A percentile compares a stretch with the other conserved stretches of the same genome.
Conservation (phyloP, 2,113 vertebrate species). For the Orycteropus afer region DNA sequence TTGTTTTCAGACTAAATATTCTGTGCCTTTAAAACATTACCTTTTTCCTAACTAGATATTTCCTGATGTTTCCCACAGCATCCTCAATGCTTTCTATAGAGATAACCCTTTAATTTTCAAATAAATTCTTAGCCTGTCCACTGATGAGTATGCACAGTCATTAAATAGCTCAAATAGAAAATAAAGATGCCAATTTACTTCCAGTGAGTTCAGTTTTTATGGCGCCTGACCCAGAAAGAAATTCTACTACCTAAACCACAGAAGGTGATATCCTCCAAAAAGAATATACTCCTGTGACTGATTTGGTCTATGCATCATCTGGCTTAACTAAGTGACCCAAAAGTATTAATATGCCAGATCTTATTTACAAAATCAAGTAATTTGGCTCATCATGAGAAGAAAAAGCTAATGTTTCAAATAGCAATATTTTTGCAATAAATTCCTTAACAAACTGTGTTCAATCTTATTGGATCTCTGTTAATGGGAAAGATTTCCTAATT, state of each 20-base stretch:
- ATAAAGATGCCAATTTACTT: slow-evolving; percentile 53
- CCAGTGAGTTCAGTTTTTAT: slow-evolving; percentile 34
- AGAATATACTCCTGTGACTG: slow-evolving; percentile 8
- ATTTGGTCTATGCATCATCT: background rate
- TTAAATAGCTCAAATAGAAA: slow-evolving; percentile 56
- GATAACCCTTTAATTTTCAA: slow-evolving; percentile 46
- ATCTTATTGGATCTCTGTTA: slow-evolving; percentile 7
- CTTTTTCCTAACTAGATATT: background rate
- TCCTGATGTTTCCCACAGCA: background rate
- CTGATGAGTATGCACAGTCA: slow-evolving; percentile 4
- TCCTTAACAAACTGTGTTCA: background rate
- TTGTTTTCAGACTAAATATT: background rate
- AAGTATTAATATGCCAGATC: background rate
- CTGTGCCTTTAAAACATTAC: background rate
- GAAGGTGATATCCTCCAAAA: slow-evolving; percentile 51
- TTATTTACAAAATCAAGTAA: slow-evolving; percentile 47
- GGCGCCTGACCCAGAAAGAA: slow-evolving; percentile 12
- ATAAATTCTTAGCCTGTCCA: slow-evolving; percentile 4
- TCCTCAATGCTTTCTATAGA: background rate
- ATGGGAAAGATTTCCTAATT: slow-evolving; percentile 47
- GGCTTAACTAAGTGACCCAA: background rate
- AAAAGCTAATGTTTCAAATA: slow-evolving; percentile 22
- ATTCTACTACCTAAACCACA: slow-evolving; percentile 55
- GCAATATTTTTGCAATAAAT: slow-evolving; percentile 44
- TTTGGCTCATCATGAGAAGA: background rate